A percentile compares a stretch with the other conserved stretches of the same genome.
phyloP scores from a whole-genome alignment of 2,113 vertebrate genomes.

The Fulica atra region DNA sequence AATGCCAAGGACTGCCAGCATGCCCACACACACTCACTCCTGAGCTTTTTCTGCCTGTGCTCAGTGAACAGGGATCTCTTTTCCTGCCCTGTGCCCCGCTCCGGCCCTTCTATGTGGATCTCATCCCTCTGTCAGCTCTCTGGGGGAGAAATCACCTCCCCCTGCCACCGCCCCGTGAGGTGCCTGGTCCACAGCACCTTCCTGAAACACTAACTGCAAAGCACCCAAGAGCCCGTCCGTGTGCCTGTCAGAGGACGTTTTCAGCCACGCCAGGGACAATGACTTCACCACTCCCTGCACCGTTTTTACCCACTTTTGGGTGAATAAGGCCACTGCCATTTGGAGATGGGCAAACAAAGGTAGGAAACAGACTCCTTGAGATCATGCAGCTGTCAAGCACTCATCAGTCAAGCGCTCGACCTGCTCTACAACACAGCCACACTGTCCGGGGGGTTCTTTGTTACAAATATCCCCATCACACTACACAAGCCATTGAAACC shows the following conservation, averaged over 20 bases:
- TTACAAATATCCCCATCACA: neutral
- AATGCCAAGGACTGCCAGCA: neutral
- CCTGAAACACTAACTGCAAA: neutral
- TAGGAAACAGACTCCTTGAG: neutral
- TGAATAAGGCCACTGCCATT: neutral
- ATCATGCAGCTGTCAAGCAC: neutral
- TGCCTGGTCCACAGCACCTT: neutral
- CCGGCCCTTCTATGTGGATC: neutral
- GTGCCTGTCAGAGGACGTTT: neutral
- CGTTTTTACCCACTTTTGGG: neutral
- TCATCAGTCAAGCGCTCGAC: neutral
- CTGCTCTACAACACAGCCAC: fast-evolving
- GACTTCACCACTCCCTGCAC: neutral
- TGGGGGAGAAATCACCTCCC: neutral
- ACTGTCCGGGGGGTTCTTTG: neutral
- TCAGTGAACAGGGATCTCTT: neutral
- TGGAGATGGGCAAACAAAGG: neutral
- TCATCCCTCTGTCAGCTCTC: neutral
- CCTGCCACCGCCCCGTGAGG: neutral
- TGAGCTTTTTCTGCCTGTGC: neutral
- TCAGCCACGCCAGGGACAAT: neutral
- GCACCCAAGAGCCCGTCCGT: neutral
- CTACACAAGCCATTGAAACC: neutral
- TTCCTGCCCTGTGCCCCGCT: neutral
- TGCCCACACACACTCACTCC: neutral